These are phyloP conservation scores for Sander vitreus DNA, from an alignment of 2,113 vertebrate genomes.

Conservation along the genomic window DNA sequence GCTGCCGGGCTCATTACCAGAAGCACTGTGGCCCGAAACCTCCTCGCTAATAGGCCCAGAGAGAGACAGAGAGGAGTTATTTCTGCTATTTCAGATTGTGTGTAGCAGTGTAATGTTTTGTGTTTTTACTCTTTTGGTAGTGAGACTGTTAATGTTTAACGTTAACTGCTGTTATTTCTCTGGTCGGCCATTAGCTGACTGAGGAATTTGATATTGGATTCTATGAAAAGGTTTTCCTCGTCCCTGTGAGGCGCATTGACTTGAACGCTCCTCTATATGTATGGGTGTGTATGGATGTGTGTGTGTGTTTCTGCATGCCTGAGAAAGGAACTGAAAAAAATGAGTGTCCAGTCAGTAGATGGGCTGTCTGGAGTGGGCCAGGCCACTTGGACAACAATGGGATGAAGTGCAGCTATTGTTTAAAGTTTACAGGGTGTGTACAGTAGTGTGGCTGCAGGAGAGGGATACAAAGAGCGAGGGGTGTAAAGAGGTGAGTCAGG, in stretches of 20 bases:
- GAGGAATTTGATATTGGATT: conserved; percentile 45
- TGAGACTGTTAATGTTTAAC: conserved; percentile 75
- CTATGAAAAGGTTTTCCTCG: conserved; percentile 38
- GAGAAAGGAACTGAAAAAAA: conserved; percentile 62
- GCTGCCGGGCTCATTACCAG: conserved; percentile 86
- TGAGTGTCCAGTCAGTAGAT: conserved; percentile 61
- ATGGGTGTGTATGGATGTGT: conserved; percentile 51
- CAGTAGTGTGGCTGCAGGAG: conserved; percentile 47
- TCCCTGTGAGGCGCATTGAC: conserved; percentile 33
- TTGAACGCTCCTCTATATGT: conserved; percentile 51
- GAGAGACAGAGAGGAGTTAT: conserved; percentile 71
- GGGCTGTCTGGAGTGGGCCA: conserved; percentile 60
- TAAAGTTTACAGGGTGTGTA: conserved; percentile 67
- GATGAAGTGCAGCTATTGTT: conserved; percentile 69
- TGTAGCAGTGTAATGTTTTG: conserved; percentile 66
- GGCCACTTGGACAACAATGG: conserved; percentile 65
- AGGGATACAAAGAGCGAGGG: conserved; percentile 26
- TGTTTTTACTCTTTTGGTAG: conserved; percentile 67
- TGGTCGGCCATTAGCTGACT: conserved; percentile 48
- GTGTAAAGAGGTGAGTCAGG: conserved; percentile 49
- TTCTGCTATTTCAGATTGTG: conserved; percentile 64
- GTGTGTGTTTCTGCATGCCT: conserved; percentile 73
- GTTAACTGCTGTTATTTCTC: conserved; percentile 57
- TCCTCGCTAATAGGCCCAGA: conserved; percentile 81
- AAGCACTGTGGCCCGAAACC: conserved; percentile 80